A percentile compares a stretch with the other conserved stretches of the same genome.
Conservation (phyloP, 2,888 invertebrate genomes). For the Latheticus oryzae region DNA sequence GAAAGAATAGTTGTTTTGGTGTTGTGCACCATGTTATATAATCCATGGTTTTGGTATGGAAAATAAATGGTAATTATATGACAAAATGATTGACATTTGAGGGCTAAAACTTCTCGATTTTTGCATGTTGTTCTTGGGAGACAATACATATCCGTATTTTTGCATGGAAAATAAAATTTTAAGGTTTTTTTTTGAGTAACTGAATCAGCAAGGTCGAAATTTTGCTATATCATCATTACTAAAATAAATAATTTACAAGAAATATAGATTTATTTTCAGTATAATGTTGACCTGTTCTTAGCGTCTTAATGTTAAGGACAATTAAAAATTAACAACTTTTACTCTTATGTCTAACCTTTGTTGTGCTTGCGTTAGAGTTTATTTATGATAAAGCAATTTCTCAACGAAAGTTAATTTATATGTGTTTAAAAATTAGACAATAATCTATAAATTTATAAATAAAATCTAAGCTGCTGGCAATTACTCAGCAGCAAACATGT, state of each 20-base stretch:
- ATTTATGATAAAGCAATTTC: too few species aligned
- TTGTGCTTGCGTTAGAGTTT: too few species aligned
- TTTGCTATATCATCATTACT: slow-evolving; percentile 11
- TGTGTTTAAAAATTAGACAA: too few species aligned
- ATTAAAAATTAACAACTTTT: slow-evolving; percentile 20
- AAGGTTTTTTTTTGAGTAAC: slow-evolving; percentile 13
- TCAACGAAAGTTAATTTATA: too few species aligned
- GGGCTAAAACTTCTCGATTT: slow-evolving; percentile 1
- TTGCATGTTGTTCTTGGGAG: slow-evolving; percentile 12
- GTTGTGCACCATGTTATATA: background rate
- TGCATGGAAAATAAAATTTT: slow-evolving; percentile 21
- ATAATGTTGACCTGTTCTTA: background rate
- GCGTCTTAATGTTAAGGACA: slow-evolving; percentile 17
- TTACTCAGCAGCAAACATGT: too few species aligned
- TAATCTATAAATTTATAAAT: too few species aligned
- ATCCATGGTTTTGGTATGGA: background rate
- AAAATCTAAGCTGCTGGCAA: too few species aligned
- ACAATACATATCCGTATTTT: slow-evolving; percentile 16
- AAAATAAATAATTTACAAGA: slow-evolving; percentile 1
- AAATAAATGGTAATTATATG: slow-evolving; percentile 9
- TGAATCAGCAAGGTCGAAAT: slow-evolving; percentile 25
- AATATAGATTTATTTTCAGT: slow-evolving; percentile 4
- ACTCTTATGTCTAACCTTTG: slow-evolving; percentile 20
- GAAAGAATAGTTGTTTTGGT: background rate
- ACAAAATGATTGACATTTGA: slow-evolving; percentile 10